Percentiles rank a stretch among this genome's conserved stretches.
Conservation (phyloP, 2,888 invertebrate species). For the Ceratothoa steindachneri region DNA sequence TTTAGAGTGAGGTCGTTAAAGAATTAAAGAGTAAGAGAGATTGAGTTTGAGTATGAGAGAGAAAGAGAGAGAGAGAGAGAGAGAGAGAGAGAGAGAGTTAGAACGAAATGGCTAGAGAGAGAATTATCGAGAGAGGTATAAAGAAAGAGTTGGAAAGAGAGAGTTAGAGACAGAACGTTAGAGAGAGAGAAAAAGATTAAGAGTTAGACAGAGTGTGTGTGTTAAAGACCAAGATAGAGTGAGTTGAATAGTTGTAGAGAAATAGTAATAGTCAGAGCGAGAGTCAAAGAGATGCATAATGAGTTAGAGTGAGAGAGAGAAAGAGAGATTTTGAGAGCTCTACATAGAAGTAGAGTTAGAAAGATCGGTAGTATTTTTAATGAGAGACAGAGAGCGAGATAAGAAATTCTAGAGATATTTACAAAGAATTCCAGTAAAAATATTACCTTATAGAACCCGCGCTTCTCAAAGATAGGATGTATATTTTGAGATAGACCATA, state of each 20-base stretch:
- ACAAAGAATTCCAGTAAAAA: too few relatives aligned
- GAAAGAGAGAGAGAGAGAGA: not conserved
- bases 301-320: too few relatives aligned
- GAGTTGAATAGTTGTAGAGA: not conserved
- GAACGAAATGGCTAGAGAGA: not conserved
- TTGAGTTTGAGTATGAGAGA: not conserved
- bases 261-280: too few relatives aligned
- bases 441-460: too few relatives aligned
- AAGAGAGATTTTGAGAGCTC: too few relatives aligned
- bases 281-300: too few relatives aligned
- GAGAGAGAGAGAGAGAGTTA: not conserved
- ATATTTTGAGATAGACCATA: too few relatives aligned
- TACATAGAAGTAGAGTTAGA: too few relatives aligned
- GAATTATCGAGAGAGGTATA: not conserved
- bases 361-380: too few relatives aligned
- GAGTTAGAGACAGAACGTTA: not conserved
- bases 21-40: not conserved
- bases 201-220: not conserved
- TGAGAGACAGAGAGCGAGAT: too few relatives aligned
- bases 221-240: not conserved
- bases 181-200: not conserved
- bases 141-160: not conserved
- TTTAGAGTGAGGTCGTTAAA: not conserved
- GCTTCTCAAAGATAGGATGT: too few relatives aligned
- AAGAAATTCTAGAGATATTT: too few relatives aligned